Percentiles rank a stretch among this genome's conserved stretches.
phyloP scores from a whole-genome alignment of 2,888 invertebrate genomes.

The Agriopis marginaria region DNA sequence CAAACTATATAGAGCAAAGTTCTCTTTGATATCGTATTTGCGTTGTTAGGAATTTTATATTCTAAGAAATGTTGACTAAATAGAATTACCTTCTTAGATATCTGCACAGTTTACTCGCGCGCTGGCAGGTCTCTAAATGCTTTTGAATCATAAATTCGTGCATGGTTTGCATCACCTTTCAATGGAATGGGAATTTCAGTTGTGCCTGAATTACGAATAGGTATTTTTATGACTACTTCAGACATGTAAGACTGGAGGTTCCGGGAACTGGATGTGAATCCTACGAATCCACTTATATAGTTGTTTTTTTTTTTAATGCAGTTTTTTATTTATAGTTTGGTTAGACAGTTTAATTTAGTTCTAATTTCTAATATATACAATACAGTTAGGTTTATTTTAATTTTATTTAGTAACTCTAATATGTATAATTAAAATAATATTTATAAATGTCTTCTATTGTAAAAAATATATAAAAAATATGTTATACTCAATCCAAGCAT shows the following conservation, averaged over 20 bases:
- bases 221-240: not conserved
- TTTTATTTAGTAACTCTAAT: too few relatives aligned
- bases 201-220: not conserved
- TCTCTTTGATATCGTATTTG: slow-evolving; percentile 5
- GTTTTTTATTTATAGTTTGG: too few relatives aligned
- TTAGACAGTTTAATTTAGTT: too few relatives aligned
- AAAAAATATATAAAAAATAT: too few relatives aligned
- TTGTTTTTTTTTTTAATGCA: too few relatives aligned
- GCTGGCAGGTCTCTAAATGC: slow-evolving; percentile 60
- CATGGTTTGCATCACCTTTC: slow-evolving; percentile 36
- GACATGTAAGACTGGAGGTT: not conserved
- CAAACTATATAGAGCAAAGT: not conserved
- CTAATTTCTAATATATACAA: too few relatives aligned
- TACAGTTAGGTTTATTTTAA: too few relatives aligned
- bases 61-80: not conserved
- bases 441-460: too few relatives aligned
- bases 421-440: too few relatives aligned
- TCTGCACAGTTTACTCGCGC: slow-evolving; percentile 19
- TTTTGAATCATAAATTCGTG: slow-evolving; percentile 55
- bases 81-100: not conserved
- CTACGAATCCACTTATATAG: not conserved
- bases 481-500: too few relatives aligned
- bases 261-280: not conserved
- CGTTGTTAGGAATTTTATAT: not conserved
- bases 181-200: not conserved